phyloP scores from a whole-genome alignment of 2,888 invertebrate species.

The Drosophila histrio region DNA sequence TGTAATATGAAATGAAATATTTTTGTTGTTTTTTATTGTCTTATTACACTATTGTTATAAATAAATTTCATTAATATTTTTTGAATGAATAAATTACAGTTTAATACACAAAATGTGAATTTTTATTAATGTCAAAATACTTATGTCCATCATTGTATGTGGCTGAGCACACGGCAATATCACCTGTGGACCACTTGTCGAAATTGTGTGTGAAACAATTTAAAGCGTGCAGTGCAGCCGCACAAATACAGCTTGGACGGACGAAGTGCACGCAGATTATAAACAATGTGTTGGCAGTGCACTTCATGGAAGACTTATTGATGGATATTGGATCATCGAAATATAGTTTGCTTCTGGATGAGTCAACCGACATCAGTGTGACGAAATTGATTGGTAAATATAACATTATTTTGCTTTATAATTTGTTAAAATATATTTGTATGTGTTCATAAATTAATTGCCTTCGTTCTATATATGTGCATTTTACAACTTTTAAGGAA shows the following conservation, averaged over 20 bases:
- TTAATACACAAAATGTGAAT: too few relatives aligned
- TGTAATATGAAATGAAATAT: too few relatives aligned
- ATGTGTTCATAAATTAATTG: not conserved
- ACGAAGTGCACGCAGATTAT: conserved; percentile 13
- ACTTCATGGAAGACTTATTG: conserved; percentile 1
- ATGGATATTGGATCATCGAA: conserved; percentile 7
- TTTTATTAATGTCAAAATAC: too few relatives aligned
- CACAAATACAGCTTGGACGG: not conserved
- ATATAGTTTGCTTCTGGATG: conserved; percentile 15
- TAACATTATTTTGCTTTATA: not conserved
- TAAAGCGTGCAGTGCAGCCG: not conserved
- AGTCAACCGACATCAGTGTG: conserved; percentile 14
- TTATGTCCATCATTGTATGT: too few relatives aligned
- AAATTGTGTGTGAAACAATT: not conserved
- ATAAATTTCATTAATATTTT: too few relatives aligned
- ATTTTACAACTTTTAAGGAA: not conserved
- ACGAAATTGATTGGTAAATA: conserved; percentile 8
- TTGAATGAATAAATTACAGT: too few relatives aligned
- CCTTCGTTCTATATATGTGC: not conserved
- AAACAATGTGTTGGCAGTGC: conserved; percentile 10
- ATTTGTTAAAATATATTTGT: conserved; percentile 1
- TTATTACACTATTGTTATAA: too few relatives aligned
- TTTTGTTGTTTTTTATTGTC: too few relatives aligned
- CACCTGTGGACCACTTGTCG: not conserved
- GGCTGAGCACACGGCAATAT: not conserved